Conservation (phyloP, 2,888 invertebrate species). For the Clunio marinus region DNA sequence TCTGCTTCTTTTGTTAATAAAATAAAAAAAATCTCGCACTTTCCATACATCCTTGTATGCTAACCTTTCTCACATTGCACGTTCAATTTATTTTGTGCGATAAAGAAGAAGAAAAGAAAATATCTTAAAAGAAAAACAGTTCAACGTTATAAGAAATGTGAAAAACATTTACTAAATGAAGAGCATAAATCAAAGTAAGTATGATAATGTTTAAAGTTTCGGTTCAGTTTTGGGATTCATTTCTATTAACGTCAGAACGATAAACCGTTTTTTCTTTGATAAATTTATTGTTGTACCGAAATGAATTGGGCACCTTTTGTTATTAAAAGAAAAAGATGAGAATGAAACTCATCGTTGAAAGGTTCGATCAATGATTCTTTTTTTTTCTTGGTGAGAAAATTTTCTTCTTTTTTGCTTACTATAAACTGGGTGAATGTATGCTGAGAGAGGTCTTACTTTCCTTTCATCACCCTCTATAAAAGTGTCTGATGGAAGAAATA, state of each 20-base stretch:
- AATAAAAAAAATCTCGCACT: too few species aligned
- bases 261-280: conserved; percentile 22
- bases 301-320: too few species aligned
- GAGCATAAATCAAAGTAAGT: conserved; percentile 18
- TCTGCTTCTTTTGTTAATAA: too few species aligned
- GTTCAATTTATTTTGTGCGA: conserved; percentile 13
- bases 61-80: conserved; percentile 17
- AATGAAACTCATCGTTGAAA: too few species aligned
- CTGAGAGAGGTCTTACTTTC: too few species aligned
- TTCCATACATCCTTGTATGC: too few species aligned
- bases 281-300: conserved; percentile 17
- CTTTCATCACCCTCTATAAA: too few species aligned
- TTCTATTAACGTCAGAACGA: conserved; percentile 18
- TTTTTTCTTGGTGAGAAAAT: neutral
- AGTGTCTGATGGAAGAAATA: too few species aligned
- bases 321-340: too few species aligned
- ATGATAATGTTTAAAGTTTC: conserved; percentile 13
- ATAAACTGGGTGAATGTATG: too few species aligned
- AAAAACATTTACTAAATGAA: conserved; percentile 15
- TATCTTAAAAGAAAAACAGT: neutral
- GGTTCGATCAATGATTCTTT: neutral
- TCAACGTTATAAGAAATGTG: too few species aligned
- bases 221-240: neutral
- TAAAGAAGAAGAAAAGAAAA: conserved; percentile 9
- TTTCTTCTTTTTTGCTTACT: conserved; percentile 6